phyloP scores from a whole-genome alignment of 92 coral and sea anemone genomes.

The Virgularia gustaviana region DNA sequence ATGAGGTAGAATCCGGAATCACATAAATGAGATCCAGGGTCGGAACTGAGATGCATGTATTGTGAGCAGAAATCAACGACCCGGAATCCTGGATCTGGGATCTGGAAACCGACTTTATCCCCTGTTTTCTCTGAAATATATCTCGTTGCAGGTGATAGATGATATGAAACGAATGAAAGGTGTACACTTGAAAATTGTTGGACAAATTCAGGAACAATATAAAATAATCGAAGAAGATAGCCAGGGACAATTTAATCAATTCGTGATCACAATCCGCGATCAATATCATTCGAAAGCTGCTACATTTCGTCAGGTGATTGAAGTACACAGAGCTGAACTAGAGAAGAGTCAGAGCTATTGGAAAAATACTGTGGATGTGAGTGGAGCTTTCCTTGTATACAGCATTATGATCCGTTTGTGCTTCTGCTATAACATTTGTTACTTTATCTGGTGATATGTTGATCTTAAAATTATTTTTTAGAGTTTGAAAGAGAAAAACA shows the following conservation, averaged over 20 bases:
- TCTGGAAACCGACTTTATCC: too few relatives aligned
- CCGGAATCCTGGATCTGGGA: too few relatives aligned
- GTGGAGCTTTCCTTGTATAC: too few relatives aligned
- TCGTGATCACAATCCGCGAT: slow-evolving; percentile 77
- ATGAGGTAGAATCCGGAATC: too few relatives aligned
- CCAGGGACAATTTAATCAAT: slow-evolving; percentile 96
- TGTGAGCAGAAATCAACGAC: too few relatives aligned
- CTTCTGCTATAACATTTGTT: background rate
- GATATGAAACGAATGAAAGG: slow-evolving; percentile 96
- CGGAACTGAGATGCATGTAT: background rate
- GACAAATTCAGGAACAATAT: slow-evolving; percentile 89
- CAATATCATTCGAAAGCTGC: slow-evolving; percentile 79
- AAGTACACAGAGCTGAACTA: slow-evolving; percentile 78
- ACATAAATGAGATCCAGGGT: too few relatives aligned
- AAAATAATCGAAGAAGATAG: slow-evolving; percentile 87
- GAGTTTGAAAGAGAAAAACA: slow-evolving; percentile 91
- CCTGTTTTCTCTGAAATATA: too few relatives aligned
- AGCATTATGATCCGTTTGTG: background rate
- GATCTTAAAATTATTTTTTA: slow-evolving; percentile 31
- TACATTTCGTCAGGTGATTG: slow-evolving; percentile 90
- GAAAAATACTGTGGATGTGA: slow-evolving; percentile 85
- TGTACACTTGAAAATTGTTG: slow-evolving; percentile 79
- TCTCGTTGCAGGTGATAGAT: slow-evolving; percentile 72
- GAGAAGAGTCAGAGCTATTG: slow-evolving; percentile 65
- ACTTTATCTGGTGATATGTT: background rate